Percentiles rank a stretch among this genome's conserved stretches.
phyloP scores from a whole-genome alignment of 2,113 vertebrate genomes.

The Acanthisitta chloris region DNA sequence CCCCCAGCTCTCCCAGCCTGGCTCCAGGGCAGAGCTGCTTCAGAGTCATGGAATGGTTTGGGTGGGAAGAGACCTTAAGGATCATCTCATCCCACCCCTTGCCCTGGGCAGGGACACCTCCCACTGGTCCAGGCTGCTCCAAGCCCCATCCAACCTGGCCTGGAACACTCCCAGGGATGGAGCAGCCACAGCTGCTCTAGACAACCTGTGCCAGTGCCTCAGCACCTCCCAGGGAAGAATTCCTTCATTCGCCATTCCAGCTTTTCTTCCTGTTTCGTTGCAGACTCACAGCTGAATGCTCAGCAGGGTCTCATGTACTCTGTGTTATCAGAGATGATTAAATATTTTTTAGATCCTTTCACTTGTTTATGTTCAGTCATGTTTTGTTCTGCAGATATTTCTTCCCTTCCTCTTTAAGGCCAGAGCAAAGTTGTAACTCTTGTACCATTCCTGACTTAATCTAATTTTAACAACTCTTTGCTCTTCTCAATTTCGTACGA shows the following conservation, averaged over 20 bases:
- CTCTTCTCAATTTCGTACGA: conserved; percentile 49
- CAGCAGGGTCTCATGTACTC: neutral
- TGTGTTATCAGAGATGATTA: neutral
- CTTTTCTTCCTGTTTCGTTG: neutral
- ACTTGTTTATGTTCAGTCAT: conserved; percentile 10
- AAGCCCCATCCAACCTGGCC: rapidly evolving
- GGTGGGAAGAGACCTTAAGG: neutral
- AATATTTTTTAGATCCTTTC: conserved; percentile 17
- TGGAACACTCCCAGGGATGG: neutral
- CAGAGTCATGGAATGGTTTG: no score
- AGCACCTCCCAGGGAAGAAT: neutral
- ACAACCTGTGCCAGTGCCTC: neutral
- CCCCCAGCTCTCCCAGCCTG: no score
- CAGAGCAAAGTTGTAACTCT: neutral
- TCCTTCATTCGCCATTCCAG: neutral
- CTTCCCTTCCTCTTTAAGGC: neutral
- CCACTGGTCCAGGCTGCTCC: rapidly evolving
- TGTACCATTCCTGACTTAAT: conserved; percentile 10
- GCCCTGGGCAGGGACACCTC: neutral
- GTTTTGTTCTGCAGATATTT: neutral
- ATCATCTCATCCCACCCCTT: rapidly evolving
- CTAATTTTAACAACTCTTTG: conserved; percentile 19
- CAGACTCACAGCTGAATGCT: neutral
- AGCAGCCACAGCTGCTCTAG: neutral
- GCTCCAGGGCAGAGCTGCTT: no score